These are phyloP conservation scores for Orchestes rusci DNA, from an alignment of 2,888 invertebrate genomes.

Conservation along the genomic window DNA sequence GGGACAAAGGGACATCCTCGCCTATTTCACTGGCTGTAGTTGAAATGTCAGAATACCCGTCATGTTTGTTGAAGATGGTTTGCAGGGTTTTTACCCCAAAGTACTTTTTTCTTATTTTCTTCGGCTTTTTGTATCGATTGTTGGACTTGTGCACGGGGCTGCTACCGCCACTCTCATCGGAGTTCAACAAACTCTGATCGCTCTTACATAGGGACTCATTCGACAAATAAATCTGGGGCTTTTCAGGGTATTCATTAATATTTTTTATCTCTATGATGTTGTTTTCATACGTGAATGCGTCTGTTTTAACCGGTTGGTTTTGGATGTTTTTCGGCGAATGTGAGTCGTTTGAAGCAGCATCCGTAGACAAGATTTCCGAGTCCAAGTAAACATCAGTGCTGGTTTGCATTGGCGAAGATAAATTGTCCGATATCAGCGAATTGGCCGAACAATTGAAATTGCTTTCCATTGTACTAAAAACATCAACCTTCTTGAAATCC, in stretches of 20 bases:
- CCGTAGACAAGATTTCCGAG: constrained; percentile 43
- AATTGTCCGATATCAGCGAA: constrained; percentile 44
- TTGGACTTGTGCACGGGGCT: constrained; percentile 50
- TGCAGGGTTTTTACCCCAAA: constrained; percentile 49
- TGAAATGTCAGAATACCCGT: constrained; percentile 44
- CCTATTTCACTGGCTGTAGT: constrained; percentile 42
- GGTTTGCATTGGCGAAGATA: constrained; percentile 47
- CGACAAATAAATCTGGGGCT: constrained; percentile 30
- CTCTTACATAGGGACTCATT: constrained; percentile 43
- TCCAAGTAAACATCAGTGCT: constrained; percentile 45
- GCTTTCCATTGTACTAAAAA: constrained; percentile 32
- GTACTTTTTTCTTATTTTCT: constrained; percentile 44
- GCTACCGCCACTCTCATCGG: constrained; percentile 44
- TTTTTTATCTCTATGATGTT: constrained; percentile 18
- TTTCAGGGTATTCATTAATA: constrained; percentile 12
- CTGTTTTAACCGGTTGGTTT: constrained; percentile 19
- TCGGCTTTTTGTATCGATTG: constrained; percentile 41
- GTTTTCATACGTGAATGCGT: constrained; percentile 26
- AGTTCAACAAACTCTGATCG: constrained; percentile 42
- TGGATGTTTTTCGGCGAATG: constrained; percentile 42
- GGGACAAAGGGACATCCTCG: constrained; percentile 29
- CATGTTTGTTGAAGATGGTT: constrained; percentile 43
- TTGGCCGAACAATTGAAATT: constrained; percentile 43
- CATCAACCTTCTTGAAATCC: constrained; percentile 35
- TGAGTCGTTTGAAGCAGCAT: constrained; percentile 43